These are phyloP conservation scores for Chironex yamaguchii DNA, from an alignment of 30 jellyfish, hydroid and myxozoan species.

Conservation along the genomic window DNA sequence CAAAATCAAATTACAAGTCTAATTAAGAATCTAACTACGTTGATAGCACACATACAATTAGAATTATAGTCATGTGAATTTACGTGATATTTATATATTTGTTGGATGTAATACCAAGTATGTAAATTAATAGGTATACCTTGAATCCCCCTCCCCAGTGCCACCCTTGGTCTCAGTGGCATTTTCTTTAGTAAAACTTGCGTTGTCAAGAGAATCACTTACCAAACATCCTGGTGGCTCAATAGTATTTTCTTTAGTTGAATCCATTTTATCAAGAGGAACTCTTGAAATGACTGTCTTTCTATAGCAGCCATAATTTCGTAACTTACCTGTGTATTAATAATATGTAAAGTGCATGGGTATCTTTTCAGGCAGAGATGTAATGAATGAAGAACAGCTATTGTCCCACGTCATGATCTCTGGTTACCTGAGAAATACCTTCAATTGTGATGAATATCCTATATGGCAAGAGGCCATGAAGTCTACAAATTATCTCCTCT, in stretches of 20 bases:
- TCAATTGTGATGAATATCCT: not conserved
- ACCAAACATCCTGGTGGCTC: not conserved
- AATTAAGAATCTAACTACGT: no score
- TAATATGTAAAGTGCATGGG: not conserved
- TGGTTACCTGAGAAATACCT: not conserved
- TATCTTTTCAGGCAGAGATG: not conserved
- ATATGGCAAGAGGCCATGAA: not conserved
- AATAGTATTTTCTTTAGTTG: not conserved
- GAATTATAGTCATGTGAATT: no score
- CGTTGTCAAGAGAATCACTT: constrained; percentile 1
- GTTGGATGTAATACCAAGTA: no score
- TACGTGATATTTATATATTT: no score
- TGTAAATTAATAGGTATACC: not conserved
- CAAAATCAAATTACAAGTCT: no score
- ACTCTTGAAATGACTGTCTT: not conserved
- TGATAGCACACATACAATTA: no score
- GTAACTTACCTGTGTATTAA: not conserved
- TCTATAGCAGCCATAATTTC: not conserved
- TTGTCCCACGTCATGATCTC: not conserved
- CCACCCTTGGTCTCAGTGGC: not conserved
- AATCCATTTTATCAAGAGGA: not conserved
- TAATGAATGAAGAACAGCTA: not conserved
- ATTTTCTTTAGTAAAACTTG: not conserved
- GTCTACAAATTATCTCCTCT: not conserved
- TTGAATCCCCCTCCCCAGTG: not conserved